Base-by-base conservation (phyloP, 2,888 invertebrate genomes). In the Loripinus fragilis region DNA sequence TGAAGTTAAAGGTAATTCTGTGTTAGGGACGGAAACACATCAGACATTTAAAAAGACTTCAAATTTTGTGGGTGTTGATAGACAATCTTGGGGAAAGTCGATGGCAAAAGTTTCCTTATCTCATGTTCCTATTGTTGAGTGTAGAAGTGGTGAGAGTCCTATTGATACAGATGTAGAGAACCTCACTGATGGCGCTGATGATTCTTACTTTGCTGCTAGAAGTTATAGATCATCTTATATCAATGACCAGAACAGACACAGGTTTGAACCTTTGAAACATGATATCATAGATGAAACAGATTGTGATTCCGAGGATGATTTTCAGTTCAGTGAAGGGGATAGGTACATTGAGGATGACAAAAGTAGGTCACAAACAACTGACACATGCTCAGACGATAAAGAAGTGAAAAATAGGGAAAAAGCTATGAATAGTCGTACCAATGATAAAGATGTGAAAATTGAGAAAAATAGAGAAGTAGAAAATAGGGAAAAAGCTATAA, bases 81-180 rank as follows among this genome's bases (percentile, higher is more conserved):
- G 75, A 5, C 66, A 55, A 0, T 65, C 73, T 2, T 45, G 67
- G 73, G 76, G 42, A 69, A 73, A 45, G 50, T n/a, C n/a, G 72
- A 52, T 10, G 7, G 41, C 74, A 5, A 78, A 74, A 45, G 20
- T 71, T 23, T 74, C 67, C 5, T 45, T 83, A 41, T 80, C 78
- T 41, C 76, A 77, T 75, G 81, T 81, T 38, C 84, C 84, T 23
- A 77, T 84, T 45, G 84, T 84, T 10, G 84, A 84, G 67, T 84
- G 81, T 67, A 68, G 35, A 20, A 72, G 35, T 42, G 76, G 71
- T 8, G 80, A 80, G 45, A 70, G 74, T 23, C 52, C 70, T 25
- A 25, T 45, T 30, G 80, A 80, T 5, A 52, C 69, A 65, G 80
- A 76, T 12, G 38, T 10, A 8, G 76, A 80, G 45, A 50, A 33